phyloP scores from a whole-genome alignment of 2,113 vertebrate genomes.

The Panthera tigris region DNA sequence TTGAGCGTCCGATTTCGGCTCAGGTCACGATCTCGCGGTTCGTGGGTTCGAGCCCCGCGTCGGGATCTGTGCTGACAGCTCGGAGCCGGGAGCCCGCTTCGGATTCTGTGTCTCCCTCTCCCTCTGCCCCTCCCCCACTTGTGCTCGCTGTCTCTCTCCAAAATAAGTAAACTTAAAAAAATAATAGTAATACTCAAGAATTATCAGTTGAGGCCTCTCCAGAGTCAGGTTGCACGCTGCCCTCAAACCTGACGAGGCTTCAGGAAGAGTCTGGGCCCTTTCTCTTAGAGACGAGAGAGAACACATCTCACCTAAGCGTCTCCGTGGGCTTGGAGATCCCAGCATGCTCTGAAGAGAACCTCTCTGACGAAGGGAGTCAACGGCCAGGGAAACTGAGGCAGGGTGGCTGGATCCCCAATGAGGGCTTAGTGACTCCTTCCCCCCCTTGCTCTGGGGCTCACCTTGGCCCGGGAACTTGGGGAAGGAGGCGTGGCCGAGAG shows the following conservation, averaged over 20 bases:
- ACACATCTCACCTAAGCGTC: background rate
- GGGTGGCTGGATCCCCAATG: background rate
- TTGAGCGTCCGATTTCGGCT: too few relatives aligned
- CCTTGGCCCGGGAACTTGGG: background rate
- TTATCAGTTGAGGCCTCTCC: background rate
- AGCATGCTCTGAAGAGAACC: background rate
- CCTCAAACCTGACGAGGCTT: background rate
- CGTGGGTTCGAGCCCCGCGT: too few relatives aligned
- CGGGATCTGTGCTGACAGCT: too few relatives aligned
- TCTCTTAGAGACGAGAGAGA: background rate
- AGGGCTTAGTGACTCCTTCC: background rate
- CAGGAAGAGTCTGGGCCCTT: background rate
- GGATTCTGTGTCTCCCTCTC: too few relatives aligned
- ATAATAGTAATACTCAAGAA: background rate
- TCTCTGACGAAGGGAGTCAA: background rate
- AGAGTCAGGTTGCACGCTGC: background rate
- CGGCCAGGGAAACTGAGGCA: constrained; percentile 46
- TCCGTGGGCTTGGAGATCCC: background rate
- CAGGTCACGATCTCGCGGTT: too few relatives aligned
- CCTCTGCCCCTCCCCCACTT: too few relatives aligned
- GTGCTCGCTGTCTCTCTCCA: too few relatives aligned
- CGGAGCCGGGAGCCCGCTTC: too few relatives aligned
- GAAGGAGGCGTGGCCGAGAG: background rate
- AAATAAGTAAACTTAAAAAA: too few relatives aligned
- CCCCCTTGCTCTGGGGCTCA: background rate